These are phyloP conservation scores for Orthonevra nobilis DNA, from an alignment of 2,888 invertebrate species.

Conservation along the genomic window DNA sequence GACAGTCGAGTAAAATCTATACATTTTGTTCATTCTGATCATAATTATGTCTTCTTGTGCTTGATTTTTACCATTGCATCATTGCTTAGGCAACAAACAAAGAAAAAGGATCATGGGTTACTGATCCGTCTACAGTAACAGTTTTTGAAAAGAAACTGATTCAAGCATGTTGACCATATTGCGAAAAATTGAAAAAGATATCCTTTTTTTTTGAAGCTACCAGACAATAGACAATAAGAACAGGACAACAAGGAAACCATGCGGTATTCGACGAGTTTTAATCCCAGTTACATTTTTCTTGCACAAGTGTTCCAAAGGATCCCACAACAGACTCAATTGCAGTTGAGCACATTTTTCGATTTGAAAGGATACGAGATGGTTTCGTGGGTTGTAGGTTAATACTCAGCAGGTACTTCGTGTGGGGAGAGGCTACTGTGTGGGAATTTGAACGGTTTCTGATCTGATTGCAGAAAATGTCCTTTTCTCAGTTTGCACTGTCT, in stretches of 20 bases:
- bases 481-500: slow-evolving; percentile 14
- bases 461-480: slow-evolving; percentile 37
- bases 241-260: slow-evolving; percentile 2
- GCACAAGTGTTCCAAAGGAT: slow-evolving; percentile 63
- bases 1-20: slow-evolving; percentile 38
- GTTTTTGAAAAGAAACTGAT: slow-evolving; percentile 4
- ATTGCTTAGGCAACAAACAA: slow-evolving; percentile 43
- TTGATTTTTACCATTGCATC: slow-evolving; percentile 52
- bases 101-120: slow-evolving; percentile 61
- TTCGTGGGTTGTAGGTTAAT: slow-evolving; percentile 50
- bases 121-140: slow-evolving; percentile 53
- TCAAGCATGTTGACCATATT: slow-evolving; percentile 61
- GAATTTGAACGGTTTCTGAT: slow-evolving; percentile 50
- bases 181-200: slow-evolving; percentile 48
- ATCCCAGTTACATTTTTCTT: slow-evolving; percentile 27
- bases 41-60: slow-evolving; percentile 40
- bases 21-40: background rate
- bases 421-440: slow-evolving; percentile 35
- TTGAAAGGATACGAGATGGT: slow-evolving; percentile 38
- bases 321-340: too few species aligned
- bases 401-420: slow-evolving; percentile 29
- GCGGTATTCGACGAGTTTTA: slow-evolving; percentile 17
- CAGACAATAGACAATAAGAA: slow-evolving; percentile 8
- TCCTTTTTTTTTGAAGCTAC: slow-evolving; percentile 12
- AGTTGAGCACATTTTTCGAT: slow-evolving; percentile 23